Evolutionary conservation across 2,797 vertebrate genomes (phyloP).

Genomic region (Tapera naevia): DNA sequence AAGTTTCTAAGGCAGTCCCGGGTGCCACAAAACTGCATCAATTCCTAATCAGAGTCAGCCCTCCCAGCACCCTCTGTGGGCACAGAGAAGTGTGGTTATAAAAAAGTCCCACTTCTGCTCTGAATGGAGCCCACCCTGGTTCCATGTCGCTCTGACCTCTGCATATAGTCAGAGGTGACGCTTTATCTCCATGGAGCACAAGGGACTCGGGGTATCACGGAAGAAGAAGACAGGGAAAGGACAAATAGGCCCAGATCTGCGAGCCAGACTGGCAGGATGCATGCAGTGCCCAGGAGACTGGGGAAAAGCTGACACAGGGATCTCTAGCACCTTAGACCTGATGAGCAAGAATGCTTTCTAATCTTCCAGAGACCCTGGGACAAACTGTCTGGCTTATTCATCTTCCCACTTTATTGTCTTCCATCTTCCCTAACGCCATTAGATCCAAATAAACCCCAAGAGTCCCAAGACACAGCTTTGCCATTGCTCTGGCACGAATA

Average conservation of each 20-base stretch:
- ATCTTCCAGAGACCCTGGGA: background rate
- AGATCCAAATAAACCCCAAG: background rate
- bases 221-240: background rate
- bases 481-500: conserved; percentile 15
- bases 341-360: background rate
- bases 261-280: background rate
- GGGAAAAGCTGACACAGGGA: background rate
- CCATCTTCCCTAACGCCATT: background rate
- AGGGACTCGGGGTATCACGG: background rate
- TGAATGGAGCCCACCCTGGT: background rate
- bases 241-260: background rate
- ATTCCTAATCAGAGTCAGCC: background rate
- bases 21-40: background rate
- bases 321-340: background rate
- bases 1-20: background rate
- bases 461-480: background rate
- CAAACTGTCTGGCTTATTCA: background rate
- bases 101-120: background rate
- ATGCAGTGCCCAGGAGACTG: background rate
- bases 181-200: background rate
- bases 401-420: background rate
- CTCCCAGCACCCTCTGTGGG: background rate
- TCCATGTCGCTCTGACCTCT: background rate
- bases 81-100: background rate
- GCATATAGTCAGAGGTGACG: background rate